Conservation (phyloP, 2,797 vertebrate species). For the Pogoniulus pusillus region DNA sequence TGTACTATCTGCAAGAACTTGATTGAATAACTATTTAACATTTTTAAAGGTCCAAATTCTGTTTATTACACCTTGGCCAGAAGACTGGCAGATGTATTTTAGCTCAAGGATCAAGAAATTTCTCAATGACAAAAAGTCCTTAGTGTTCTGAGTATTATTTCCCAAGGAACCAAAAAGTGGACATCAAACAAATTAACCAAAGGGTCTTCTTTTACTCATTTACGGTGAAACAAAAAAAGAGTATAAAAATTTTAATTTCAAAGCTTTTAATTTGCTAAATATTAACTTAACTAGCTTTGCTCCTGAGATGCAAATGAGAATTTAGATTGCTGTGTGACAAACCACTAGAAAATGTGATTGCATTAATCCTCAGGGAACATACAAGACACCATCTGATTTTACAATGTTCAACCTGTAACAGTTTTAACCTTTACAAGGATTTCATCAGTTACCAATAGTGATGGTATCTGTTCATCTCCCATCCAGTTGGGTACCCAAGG, state of each 20-base stretch:
- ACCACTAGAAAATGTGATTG: background rate
- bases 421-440: background rate
- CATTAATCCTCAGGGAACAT: background rate
- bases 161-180: background rate
- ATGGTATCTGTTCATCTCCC: background rate
- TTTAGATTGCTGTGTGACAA: background rate
- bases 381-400: background rate
- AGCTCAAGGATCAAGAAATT: background rate
- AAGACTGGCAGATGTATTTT: background rate
- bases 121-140: background rate
- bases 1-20: background rate
- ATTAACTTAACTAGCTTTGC: slow-evolving; percentile 21
- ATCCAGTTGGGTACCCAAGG: background rate
- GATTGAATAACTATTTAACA: background rate
- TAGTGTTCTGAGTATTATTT: background rate
- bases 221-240: background rate
- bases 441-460: background rate
- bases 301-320: slow-evolving; percentile 24
- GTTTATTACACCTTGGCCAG: background rate
- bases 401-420: background rate
- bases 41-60: background rate
- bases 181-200: background rate
- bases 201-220: background rate
- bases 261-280: slow-evolving; percentile 7
- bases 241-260: background rate